Conservation (phyloP, 37 sponge, comb jelly and placozoan species). For the Bolinopsis microptera region DNA sequence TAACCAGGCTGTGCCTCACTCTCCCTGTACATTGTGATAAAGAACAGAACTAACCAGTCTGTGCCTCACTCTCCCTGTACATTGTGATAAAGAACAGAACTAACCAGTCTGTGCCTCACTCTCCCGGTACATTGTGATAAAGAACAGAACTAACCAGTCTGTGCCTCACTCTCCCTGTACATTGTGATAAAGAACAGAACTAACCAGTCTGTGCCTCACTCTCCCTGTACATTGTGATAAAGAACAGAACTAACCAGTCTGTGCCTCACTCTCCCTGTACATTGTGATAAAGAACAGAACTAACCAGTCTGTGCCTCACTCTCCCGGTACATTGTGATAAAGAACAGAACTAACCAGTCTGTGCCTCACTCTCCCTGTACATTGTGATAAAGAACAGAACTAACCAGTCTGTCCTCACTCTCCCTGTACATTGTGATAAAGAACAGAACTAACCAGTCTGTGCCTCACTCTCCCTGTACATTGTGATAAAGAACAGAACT, state of each 20-base stretch:
- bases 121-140: constrained; percentile 76
- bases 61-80: constrained; percentile 86
- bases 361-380: constrained; percentile 86
- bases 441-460: no score
- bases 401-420: constrained; percentile 87
- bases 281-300: no score
- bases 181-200: no score
- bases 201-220: constrained; percentile 90
- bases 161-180: constrained; percentile 86
- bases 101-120: constrained; percentile 90
- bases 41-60: no score
- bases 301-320: constrained; percentile 90
- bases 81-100: no score
- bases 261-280: constrained; percentile 86
- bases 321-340: constrained; percentile 76
- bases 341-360: no score
- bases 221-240: constrained; percentile 76
- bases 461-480: constrained; percentile 83
- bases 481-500: constrained; percentile 9
- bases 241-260: no score
- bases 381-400: no score
- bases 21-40: constrained; percentile 76
- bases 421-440: constrained; percentile 77
- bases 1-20: constrained; percentile 89
- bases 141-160: no score